These are phyloP conservation scores for Bimastos eiseni DNA, from an alignment of 2,888 invertebrate genomes.

Conservation along the genomic window DNA sequence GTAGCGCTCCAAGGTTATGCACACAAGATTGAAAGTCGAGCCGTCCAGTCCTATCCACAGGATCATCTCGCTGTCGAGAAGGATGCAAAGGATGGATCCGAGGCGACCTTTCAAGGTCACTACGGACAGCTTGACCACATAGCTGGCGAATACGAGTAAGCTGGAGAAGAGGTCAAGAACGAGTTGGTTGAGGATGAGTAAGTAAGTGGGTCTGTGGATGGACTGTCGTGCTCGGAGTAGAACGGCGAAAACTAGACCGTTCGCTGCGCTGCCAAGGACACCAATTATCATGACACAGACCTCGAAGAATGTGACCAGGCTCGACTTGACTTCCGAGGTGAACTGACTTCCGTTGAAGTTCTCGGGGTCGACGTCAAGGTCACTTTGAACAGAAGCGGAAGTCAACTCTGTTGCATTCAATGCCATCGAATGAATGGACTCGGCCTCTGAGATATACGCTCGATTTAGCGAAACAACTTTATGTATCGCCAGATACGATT, in stretches of 20 bases:
- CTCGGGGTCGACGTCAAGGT: neutral
- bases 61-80: slow-evolving; percentile 30
- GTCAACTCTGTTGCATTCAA: neutral
- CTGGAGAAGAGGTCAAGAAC: slow-evolving; percentile 27
- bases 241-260: neutral
- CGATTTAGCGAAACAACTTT: neutral
- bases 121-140: slow-evolving; percentile 15
- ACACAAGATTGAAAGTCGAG: slow-evolving; percentile 2
- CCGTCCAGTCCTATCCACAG: slow-evolving; percentile 33
- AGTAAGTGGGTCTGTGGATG: neutral
- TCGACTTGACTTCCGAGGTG: neutral
- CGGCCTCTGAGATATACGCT: neutral
- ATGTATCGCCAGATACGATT: neutral
- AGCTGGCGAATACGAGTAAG: slow-evolving; percentile 18
- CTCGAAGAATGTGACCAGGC: neutral
- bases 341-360: neutral
- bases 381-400: neutral
- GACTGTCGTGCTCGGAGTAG: neutral
- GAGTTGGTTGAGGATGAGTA: slow-evolving; percentile 28
- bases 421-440: neutral
- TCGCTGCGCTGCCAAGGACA: slow-evolving; percentile 14
- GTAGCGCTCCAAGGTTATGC: slow-evolving; percentile 29
- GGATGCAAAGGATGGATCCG: neutral
- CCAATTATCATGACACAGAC: neutral
- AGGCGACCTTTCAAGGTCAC: neutral